Conservation (phyloP, 2,888 invertebrate species). For the Scelioninae gen. 1 region DNA sequence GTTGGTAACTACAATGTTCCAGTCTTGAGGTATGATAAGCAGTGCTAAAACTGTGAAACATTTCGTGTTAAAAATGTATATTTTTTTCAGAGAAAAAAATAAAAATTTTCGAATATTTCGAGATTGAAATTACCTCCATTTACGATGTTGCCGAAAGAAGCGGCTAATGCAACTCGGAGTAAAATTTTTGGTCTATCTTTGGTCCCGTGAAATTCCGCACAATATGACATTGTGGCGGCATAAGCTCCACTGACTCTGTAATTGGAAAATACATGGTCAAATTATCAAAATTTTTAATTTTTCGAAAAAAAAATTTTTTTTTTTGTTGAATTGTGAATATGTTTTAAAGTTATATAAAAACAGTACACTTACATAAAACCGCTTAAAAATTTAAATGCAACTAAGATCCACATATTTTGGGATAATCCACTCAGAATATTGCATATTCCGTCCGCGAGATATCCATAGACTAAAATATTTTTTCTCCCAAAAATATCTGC, state of each 20-base stretch:
- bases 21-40: slow-evolving; percentile 87
- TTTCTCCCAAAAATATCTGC: slow-evolving; percentile 90
- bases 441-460: slow-evolving; percentile 87
- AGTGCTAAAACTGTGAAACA: slow-evolving; percentile 88
- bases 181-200: slow-evolving; percentile 88
- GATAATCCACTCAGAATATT: slow-evolving; percentile 88
- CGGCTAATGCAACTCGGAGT: slow-evolving; percentile 88
- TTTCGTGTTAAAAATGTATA: not conserved
- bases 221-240: slow-evolving; percentile 89
- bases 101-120: not conserved
- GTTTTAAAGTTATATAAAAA: too few relatives aligned
- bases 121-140: slow-evolving; percentile 77
- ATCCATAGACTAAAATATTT: slow-evolving; percentile 88
- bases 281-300: not conserved
- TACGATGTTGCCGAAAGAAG: slow-evolving; percentile 87
- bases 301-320: too few relatives aligned
- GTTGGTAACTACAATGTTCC: slow-evolving; percentile 62
- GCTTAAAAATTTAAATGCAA: slow-evolving; percentile 88
- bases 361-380: slow-evolving; percentile 91
- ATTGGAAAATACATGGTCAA: slow-evolving; percentile 70
- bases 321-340: too few relatives aligned
- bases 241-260: slow-evolving; percentile 89
- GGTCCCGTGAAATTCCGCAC: slow-evolving; percentile 89
- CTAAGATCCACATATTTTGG: slow-evolving; percentile 88
- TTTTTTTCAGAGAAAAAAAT: not conserved